These are phyloP conservation scores for Heliconius hermathena DNA, from an alignment of 1,140 invertebrate genomes.

Conservation along the genomic window DNA sequence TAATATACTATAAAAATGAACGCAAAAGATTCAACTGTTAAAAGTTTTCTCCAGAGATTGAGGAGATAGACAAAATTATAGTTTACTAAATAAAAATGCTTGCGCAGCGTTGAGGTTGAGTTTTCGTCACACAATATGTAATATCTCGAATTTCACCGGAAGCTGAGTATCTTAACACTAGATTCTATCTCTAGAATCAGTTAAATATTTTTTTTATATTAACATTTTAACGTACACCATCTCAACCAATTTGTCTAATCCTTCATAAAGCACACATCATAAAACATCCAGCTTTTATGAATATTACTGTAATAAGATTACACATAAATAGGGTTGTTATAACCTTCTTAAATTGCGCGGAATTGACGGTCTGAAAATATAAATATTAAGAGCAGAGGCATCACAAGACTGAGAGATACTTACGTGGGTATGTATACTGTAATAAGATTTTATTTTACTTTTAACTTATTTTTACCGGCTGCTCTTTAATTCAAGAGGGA, in stretches of 20 bases:
- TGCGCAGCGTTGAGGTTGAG: too few relatives aligned
- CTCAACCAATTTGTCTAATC: conserved; percentile 20
- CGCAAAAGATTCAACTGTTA: not conserved
- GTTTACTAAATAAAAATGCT: not conserved
- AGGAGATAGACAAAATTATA: not conserved
- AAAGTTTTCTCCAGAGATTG: not conserved
- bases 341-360: conserved; percentile 33
- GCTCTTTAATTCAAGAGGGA: too few relatives aligned
- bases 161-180: not conserved
- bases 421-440: not conserved
- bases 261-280: conserved; percentile 14
- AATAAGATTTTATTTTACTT: conserved; percentile 2
- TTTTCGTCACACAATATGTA: too few relatives aligned
- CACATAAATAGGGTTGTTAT: conserved; percentile 52
- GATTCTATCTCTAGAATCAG: too few relatives aligned
- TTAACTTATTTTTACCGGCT: not conserved
- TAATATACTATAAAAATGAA: conserved; percentile 8
- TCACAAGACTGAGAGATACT: not conserved
- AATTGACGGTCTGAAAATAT: conserved; percentile 13
- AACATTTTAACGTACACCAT: not conserved
- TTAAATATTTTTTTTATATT: not conserved
- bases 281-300: conserved; percentile 42
- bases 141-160: too few relatives aligned
- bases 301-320: conserved; percentile 44
- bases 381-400: not conserved